Conservation (phyloP, 2,797 vertebrate genomes). For the Hephaestus fuliginosus region DNA sequence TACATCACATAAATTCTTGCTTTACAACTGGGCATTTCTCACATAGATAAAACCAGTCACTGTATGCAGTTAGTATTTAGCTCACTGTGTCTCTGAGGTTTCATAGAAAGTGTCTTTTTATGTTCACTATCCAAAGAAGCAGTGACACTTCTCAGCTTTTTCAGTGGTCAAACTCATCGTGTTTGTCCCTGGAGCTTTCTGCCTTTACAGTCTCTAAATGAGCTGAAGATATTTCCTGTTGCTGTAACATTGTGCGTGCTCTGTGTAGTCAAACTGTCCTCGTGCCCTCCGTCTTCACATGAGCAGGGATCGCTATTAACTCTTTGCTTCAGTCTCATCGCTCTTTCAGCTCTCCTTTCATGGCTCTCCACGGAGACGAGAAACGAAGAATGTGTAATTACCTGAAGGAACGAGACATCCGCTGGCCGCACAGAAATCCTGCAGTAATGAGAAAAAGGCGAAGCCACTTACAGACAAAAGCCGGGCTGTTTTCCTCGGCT, state of each 20-base stretch:
- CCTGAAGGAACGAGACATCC: constrained; percentile 51
- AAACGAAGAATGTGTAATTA: constrained; percentile 70
- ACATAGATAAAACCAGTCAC: too few species aligned
- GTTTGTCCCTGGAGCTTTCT: not conserved
- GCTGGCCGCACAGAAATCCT: constrained; percentile 56
- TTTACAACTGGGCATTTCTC: too few species aligned
- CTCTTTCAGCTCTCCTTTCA: constrained; percentile 30
- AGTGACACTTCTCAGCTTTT: not conserved
- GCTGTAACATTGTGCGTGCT: not conserved
- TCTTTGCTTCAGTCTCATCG: constrained; percentile 46
- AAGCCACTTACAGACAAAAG: constrained; percentile 68
- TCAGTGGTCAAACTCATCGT: not conserved
- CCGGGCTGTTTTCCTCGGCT: constrained; percentile 57
- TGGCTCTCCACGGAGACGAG: constrained; percentile 45
- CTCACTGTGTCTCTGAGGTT: not conserved
- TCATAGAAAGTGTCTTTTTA: not conserved
- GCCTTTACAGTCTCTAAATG: not conserved
- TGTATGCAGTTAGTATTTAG: not conserved
- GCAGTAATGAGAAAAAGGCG: constrained; percentile 71
- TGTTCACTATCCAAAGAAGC: not conserved
- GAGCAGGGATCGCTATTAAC: constrained; percentile 46
- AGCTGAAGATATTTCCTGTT: not conserved
- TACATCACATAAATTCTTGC: too few species aligned
- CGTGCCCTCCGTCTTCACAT: not conserved
- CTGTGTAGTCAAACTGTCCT: constrained; percentile 32